These are phyloP conservation scores for Scaptomyza graminum DNA, from an alignment of 1,140 invertebrate genomes.

Conservation along the genomic window DNA sequence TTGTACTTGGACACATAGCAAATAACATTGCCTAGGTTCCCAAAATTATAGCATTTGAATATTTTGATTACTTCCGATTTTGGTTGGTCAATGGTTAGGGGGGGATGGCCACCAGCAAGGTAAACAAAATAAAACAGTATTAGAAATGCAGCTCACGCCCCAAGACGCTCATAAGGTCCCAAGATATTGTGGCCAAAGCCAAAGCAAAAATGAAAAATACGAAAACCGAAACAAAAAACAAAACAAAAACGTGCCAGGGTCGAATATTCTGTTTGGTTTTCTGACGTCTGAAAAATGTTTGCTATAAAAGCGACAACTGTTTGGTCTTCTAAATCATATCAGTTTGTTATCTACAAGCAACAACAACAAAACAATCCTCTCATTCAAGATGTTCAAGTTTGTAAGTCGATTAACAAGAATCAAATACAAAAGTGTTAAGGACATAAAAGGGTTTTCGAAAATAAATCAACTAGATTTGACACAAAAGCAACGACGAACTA, in stretches of 20 bases:
- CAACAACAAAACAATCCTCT: constrained; percentile 33
- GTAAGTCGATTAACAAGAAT: constrained; percentile 57
- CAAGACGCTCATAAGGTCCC: constrained; percentile 66
- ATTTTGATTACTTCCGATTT: constrained; percentile 75
- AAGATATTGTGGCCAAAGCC: constrained; percentile 53
- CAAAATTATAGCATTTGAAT: constrained; percentile 56
- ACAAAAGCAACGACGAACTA: neutral
- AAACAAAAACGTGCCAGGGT: constrained; percentile 65
- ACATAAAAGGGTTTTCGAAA: neutral
- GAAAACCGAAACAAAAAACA: constrained; percentile 8
- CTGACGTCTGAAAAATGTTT: constrained; percentile 19
- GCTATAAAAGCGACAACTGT: constrained; percentile 60
- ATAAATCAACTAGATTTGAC: neutral
- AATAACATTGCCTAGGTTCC: constrained; percentile 58
- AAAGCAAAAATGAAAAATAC: constrained; percentile 66
- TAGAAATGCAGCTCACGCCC: constrained; percentile 64
- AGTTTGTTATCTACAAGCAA: constrained; percentile 68
- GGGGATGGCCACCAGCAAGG: constrained; percentile 31
- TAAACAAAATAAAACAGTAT: constrained; percentile 56
- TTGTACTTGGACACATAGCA: constrained; percentile 37
- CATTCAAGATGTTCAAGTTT: constrained; percentile 81
- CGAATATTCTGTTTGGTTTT: constrained; percentile 24
- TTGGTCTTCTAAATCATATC: constrained; percentile 60
- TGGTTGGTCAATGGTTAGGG: neutral
- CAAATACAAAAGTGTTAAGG: neutral